phyloP scores from a whole-genome alignment of 2,888 invertebrate species.

The Pherbina coryleti region DNA sequence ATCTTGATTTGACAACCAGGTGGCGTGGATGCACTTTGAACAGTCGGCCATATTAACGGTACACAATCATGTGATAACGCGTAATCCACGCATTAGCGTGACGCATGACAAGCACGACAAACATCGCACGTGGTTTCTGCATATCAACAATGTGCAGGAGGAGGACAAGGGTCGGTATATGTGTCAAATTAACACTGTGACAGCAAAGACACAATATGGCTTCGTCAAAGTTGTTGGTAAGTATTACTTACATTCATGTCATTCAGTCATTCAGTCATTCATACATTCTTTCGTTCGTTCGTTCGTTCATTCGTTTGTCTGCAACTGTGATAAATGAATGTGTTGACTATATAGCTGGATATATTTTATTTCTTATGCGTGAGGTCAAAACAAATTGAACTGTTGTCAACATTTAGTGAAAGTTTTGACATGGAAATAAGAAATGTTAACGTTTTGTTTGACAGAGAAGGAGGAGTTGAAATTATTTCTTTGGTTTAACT shows the following conservation, averaged over 20 bases:
- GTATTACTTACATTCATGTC: slow-evolving; percentile 40
- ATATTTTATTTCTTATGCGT: slow-evolving; percentile 7
- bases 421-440: no score
- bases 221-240: slow-evolving; percentile 93
- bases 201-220: slow-evolving; percentile 92
- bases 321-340: neutral
- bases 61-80: slow-evolving; percentile 93
- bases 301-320: neutral
- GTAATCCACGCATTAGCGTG: slow-evolving; percentile 91
- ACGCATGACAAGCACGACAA: slow-evolving; percentile 86
- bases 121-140: slow-evolving; percentile 92
- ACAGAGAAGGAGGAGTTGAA: neutral
- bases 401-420: no score
- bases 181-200: slow-evolving; percentile 94
- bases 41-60: slow-evolving; percentile 93
- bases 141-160: slow-evolving; percentile 91
- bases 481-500: neutral
- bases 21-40: slow-evolving; percentile 97
- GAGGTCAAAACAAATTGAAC: slow-evolving; percentile 6
- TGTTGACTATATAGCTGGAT: neutral
- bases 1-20: slow-evolving; percentile 72
- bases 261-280: neutral
- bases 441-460: no score
- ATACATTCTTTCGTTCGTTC: neutral
- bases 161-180: slow-evolving; percentile 93